phyloP scores from a whole-genome alignment of 1,140 invertebrate species.

The Solen grandis region DNA sequence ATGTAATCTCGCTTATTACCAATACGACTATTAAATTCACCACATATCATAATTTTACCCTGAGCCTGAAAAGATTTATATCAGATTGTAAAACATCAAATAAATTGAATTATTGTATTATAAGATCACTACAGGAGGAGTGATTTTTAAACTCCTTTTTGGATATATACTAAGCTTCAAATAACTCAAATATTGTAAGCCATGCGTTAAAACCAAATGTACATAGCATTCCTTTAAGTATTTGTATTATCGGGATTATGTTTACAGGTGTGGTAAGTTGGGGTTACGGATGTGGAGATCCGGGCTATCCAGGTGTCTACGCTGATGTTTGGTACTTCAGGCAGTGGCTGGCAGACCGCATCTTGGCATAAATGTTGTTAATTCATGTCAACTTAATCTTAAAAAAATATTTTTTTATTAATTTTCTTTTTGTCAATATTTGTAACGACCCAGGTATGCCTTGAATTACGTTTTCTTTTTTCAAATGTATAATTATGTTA shows the following conservation, averaged over 20 bases:
- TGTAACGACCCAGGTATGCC: no score
- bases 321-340: slow-evolving; percentile 88
- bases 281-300: slow-evolving; percentile 96
- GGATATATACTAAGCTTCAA: background rate
- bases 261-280: slow-evolving; percentile 87
- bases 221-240: background rate
- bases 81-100: background rate
- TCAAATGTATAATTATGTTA: no score
- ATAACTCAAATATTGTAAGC: background rate
- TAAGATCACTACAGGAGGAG: background rate
- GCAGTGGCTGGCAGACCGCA: slow-evolving; percentile 85
- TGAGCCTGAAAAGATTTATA: background rate
- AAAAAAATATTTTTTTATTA: no score
- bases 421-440: no score
- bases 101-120: background rate
- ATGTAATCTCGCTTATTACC: no score
- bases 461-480: no score
- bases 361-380: no score
- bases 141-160: background rate
- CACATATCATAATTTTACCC: no score
- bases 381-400: no score
- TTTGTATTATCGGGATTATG: background rate
- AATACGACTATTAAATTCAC: no score
- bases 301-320: slow-evolving; percentile 94
- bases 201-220: background rate